A percentile compares a stretch with the other conserved stretches of the same genome.
Conservation (phyloP, 1,140 invertebrate genomes). For the Drosophila ananassae region DNA sequence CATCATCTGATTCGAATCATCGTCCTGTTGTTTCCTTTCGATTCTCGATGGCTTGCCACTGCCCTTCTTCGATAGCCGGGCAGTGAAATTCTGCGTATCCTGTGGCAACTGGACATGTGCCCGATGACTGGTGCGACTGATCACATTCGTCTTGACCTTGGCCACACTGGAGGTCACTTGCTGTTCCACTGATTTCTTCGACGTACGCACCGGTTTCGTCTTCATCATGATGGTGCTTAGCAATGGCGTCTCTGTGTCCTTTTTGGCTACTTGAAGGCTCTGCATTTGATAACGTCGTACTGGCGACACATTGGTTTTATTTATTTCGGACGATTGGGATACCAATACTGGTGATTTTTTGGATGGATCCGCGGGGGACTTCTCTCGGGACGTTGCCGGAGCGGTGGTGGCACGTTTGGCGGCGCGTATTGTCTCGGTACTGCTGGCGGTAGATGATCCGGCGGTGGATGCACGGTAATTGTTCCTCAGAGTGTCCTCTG, state of each 20-base stretch:
- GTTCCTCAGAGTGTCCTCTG: too few species aligned
- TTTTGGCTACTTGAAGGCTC: not conserved
- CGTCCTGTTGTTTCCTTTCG: not conserved
- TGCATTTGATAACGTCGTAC: conserved; percentile 10
- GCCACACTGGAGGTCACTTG: not conserved
- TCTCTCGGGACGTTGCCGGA: too few species aligned
- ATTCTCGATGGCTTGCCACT: too few species aligned
- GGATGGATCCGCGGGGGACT: not conserved
- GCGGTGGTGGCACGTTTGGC: too few species aligned
- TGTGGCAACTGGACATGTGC: conserved; percentile 1
- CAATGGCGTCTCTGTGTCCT: not conserved
- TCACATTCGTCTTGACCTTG: conserved; percentile 4
- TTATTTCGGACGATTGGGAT: not conserved
- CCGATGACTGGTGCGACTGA: conserved; percentile 40
- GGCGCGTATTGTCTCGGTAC: too few species aligned
- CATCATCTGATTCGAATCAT: not conserved
- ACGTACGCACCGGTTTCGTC: not conserved
- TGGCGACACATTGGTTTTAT: not conserved
- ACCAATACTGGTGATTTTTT: not conserved
- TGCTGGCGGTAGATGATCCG: too few species aligned
- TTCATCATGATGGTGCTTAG: not conserved
- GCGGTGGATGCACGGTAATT: too few species aligned
- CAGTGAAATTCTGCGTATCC: not conserved
- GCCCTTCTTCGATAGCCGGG: not conserved
- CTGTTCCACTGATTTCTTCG: not conserved